These are phyloP conservation scores for Abramis brama DNA, from an alignment of 2,113 vertebrate species.

Conservation along the genomic window DNA sequence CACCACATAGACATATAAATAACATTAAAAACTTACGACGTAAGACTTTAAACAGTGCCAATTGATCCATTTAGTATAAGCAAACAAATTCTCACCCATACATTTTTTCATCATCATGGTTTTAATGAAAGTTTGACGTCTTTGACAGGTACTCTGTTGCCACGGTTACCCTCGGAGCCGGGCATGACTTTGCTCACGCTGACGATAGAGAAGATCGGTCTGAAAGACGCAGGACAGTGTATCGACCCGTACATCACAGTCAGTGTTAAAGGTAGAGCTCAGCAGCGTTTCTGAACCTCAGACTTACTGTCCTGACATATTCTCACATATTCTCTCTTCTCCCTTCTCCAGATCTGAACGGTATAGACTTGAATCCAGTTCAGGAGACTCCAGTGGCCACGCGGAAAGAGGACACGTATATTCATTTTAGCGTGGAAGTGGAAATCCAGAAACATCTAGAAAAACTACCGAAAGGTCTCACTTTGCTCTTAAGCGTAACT, in stretches of 20 bases:
- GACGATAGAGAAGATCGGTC: slow-evolving; percentile 94
- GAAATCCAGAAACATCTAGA: slow-evolving; percentile 98
- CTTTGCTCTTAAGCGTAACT: background rate
- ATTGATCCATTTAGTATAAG: background rate
- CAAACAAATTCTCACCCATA: background rate
- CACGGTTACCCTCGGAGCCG: slow-evolving; percentile 93
- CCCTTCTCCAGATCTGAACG: slow-evolving; percentile 85
- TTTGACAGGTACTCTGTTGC: slow-evolving; percentile 89
- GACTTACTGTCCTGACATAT: background rate
- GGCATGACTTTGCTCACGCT: slow-evolving; percentile 94
- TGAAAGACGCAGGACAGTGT: slow-evolving; percentile 98
- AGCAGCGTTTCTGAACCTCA: background rate
- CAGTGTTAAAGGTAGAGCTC: slow-evolving; percentile 88
- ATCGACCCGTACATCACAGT: slow-evolving; percentile 97
- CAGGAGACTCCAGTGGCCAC: slow-evolving; percentile 95
- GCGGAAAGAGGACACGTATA: slow-evolving; percentile 92
- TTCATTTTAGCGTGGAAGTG: slow-evolving; percentile 93
- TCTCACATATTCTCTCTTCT: background rate
- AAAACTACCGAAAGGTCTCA: slow-evolving; percentile 92
- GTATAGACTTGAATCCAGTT: slow-evolving; percentile 90
- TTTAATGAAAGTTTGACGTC: background rate
- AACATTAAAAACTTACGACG: too few species aligned
- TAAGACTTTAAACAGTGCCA: too few species aligned
- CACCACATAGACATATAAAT: too few species aligned
- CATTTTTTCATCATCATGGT: background rate